A percentile compares a stretch with the other conserved stretches of the same genome.
phyloP scores from a whole-genome alignment of 2,888 invertebrate genomes.

The Achlya flavicornis region DNA sequence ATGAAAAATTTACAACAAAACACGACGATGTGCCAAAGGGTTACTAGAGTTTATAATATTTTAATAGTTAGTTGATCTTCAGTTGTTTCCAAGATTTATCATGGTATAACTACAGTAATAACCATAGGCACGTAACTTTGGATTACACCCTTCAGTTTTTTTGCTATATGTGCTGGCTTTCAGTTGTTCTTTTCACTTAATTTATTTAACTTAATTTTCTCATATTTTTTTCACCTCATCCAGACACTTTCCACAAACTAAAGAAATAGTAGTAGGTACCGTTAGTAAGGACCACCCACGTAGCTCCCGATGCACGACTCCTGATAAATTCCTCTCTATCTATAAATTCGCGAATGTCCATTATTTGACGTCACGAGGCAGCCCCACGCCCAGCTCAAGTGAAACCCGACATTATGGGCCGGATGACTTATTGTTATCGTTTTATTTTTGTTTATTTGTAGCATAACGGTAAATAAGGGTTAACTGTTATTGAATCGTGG shows the following conservation, averaged over 20 bases:
- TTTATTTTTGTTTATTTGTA: constrained; percentile 7
- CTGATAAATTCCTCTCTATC: constrained; percentile 57
- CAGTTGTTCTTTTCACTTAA: no score
- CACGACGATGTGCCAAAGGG: no score
- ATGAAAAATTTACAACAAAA: not conserved
- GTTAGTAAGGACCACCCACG: constrained; percentile 52
- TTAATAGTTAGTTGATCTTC: no score
- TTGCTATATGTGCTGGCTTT: no score
- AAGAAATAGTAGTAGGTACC: constrained; percentile 30
- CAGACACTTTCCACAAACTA: constrained; percentile 17
- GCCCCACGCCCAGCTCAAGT: constrained; percentile 44
- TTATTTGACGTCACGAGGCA: constrained; percentile 55
- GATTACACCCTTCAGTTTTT: no score
- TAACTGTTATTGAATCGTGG: constrained; percentile 4
- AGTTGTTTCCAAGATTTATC: no score
- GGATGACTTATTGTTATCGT: constrained; percentile 7
- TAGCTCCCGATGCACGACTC: constrained; percentile 54
- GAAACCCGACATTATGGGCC: constrained; percentile 28
- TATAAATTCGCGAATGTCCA: constrained; percentile 54
- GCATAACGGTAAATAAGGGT: constrained; percentile 8
- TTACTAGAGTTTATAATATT: no score
- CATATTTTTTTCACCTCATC: no score
- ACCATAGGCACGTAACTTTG: no score
- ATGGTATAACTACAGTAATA: no score
- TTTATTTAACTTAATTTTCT: no score